Percentiles rank a stretch among this genome's conserved stretches.
phyloP scores from a whole-genome alignment of 2,888 invertebrate genomes.

The Aleiodes testaceus region DNA sequence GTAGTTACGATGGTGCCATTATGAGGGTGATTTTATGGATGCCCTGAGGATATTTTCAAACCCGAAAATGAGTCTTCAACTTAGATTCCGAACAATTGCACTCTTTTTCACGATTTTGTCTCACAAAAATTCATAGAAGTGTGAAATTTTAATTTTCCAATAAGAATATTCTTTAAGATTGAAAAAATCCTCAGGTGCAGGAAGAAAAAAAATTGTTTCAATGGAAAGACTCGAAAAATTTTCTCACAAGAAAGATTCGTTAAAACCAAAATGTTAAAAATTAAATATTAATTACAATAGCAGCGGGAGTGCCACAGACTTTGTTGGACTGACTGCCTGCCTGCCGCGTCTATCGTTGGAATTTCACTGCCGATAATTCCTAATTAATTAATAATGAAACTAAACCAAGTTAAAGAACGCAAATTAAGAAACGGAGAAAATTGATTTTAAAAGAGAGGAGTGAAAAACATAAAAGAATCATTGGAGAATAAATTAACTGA shows the following conservation, averaged over 20 bases:
- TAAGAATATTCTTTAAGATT: too few relatives aligned
- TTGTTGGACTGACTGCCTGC: constrained; percentile 66
- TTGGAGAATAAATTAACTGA: constrained; percentile 52
- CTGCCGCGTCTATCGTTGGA: constrained; percentile 71
- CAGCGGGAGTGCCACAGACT: constrained; percentile 65
- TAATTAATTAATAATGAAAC: constrained; percentile 59
- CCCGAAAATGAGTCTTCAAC: background rate
- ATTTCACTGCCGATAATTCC: constrained; percentile 73
- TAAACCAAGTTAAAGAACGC: constrained; percentile 25
- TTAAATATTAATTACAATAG: constrained; percentile 45
- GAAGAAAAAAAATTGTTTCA: constrained; percentile 15
- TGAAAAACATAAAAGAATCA: constrained; percentile 41
- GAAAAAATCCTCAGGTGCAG: background rate
- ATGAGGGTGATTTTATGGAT: constrained; percentile 55
- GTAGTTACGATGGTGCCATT: constrained; percentile 64
- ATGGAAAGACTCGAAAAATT: constrained; percentile 54
- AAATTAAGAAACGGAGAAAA: constrained; percentile 43
- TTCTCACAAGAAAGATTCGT: background rate
- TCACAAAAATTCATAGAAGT: background rate
- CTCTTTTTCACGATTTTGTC: background rate
- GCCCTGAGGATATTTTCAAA: background rate
- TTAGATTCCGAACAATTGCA: background rate
- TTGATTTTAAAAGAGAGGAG: too few relatives aligned
- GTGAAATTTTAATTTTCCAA: too few relatives aligned
- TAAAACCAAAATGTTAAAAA: constrained; percentile 27